Conservation (phyloP, 2,797 vertebrate genomes). For the Poeciliopsis turneri region DNA sequence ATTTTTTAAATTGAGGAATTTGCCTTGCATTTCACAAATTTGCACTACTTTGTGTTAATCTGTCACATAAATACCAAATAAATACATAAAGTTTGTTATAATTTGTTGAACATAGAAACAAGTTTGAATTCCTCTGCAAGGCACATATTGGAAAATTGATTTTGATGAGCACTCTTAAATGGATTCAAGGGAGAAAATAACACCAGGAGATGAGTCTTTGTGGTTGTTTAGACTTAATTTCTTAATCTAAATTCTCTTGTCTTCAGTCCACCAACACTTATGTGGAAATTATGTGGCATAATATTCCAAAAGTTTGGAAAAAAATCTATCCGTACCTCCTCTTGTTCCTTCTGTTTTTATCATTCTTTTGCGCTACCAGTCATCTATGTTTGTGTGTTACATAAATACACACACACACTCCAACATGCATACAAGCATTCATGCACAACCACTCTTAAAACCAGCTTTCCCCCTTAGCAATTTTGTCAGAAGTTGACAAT, state of each 20-base stretch:
- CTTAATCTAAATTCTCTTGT: slow-evolving; percentile 49
- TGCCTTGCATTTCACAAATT: not conserved
- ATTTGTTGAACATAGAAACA: not conserved
- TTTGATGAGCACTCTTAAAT: slow-evolving; percentile 35
- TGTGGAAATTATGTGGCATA: slow-evolving; percentile 67
- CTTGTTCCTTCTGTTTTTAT: slow-evolving; percentile 34
- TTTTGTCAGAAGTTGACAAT: slow-evolving; percentile 99
- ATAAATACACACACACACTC: slow-evolving; percentile 45
- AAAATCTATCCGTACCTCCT: slow-evolving; percentile 45
- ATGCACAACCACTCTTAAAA: slow-evolving; percentile 82
- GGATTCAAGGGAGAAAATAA: slow-evolving; percentile 20
- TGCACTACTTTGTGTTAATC: not conserved
- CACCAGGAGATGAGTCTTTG: slow-evolving; percentile 50
- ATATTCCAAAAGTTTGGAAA: slow-evolving; percentile 65
- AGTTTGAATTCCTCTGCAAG: slow-evolving; percentile 3
- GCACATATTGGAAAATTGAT: slow-evolving; percentile 47
- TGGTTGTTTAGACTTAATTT: slow-evolving; percentile 51
- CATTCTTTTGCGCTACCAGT: slow-evolving; percentile 42
- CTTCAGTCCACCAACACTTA: slow-evolving; percentile 62
- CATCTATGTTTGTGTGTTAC: slow-evolving; percentile 43
- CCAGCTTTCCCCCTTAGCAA: slow-evolving; percentile 85
- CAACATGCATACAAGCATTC: slow-evolving; percentile 63
- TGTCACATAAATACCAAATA: not conserved
- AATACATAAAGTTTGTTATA: not conserved
- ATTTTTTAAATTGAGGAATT: not conserved